Evolutionary conservation across 2,113 vertebrate species (phyloP), one percentile per base, ranked within the genome.

Genomic region (Aleadryas rufinucha): DNA sequence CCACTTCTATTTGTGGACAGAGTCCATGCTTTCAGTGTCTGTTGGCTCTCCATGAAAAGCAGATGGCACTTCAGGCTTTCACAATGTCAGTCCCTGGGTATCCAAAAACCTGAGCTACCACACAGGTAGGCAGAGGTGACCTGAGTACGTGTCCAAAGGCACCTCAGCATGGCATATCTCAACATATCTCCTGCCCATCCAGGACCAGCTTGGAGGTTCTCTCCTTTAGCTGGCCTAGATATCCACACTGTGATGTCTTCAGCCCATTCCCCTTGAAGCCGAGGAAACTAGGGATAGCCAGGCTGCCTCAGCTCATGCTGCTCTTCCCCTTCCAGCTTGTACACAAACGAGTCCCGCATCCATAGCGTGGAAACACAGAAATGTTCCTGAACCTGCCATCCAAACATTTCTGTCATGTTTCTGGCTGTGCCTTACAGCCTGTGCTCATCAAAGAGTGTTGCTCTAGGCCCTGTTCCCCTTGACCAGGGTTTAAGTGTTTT

Each of bases 311-410:
- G 22, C 44, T 83, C 4, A 1, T 35, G 21, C 24, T 75, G 52
- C 23, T 24, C 6, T 53, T 65, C 86, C 65, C n/a, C 31, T 61
- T 77, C n/a, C 42, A 53, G 50, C 44, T 41, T 65, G 11, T 71
- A 35, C 0, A 1, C 56, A 65, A 31, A 78, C 1, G 1, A 42
- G 45, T 59, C 24, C 54, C 0, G 0, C 24, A 45, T 30, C 12
- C 27, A n/a, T 9, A 39, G 16, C 0, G 0, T 61, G 56, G 35
- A 85, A 71, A 42, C 21, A 18, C 50, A 49, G 26, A 30, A 13
- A 27, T 0, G 2, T 44, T 71, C 37, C 54, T 60, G 42, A 75
- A 44, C 11, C 30, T 68, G n/a, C 44, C 24, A 45, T 47, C 14
- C 15, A 44, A 44, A 20, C 3, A 2, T 47, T 76, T 71, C 70